These are phyloP conservation scores for Nerophis ophidion DNA, from an alignment of 2,113 vertebrate genomes.

Conservation along the genomic window DNA sequence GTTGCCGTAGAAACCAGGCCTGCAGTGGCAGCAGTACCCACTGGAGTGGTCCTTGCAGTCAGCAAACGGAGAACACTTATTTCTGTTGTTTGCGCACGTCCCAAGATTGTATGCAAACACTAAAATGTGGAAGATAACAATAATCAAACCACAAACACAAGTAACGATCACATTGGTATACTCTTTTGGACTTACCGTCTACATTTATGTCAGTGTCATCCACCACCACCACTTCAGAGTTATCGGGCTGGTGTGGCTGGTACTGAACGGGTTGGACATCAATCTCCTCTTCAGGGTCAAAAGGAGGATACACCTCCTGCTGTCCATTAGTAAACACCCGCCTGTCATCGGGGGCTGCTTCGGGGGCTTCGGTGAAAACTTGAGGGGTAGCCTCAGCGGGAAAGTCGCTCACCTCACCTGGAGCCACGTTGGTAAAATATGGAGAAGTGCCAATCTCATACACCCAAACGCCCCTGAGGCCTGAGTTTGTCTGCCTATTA, in stretches of 20 bases:
- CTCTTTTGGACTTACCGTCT: slow-evolving; percentile 69
- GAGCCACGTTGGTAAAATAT: slow-evolving; percentile 65
- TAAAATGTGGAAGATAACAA: slow-evolving; percentile 45
- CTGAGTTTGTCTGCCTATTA: slow-evolving; percentile 83
- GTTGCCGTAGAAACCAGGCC: slow-evolving; percentile 86
- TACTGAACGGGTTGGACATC: slow-evolving; percentile 64
- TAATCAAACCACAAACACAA: background rate
- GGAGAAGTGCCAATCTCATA: slow-evolving; percentile 83
- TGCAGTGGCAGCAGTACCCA: slow-evolving; percentile 89
- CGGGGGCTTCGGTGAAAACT: background rate
- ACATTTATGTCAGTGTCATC: slow-evolving; percentile 75
- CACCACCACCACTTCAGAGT: slow-evolving; percentile 76
- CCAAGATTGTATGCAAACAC: slow-evolving; percentile 87
- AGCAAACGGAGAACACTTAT: slow-evolving; percentile 85
- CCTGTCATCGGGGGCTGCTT: background rate
- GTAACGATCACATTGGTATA: background rate
- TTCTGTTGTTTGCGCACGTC: slow-evolving; percentile 78
- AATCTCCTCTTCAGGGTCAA: slow-evolving; percentile 33
- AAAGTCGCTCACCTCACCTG: slow-evolving; percentile 68
- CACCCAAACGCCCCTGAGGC: slow-evolving; percentile 82
- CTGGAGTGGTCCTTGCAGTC: slow-evolving; percentile 81
- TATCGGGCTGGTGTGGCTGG: slow-evolving; percentile 60
- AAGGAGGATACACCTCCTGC: slow-evolving; percentile 35
- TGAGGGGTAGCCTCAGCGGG: slow-evolving; percentile 28
- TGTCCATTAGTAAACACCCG: slow-evolving; percentile 25